Conservation (phyloP, 2,888 invertebrate genomes). For the Ptychoptera contaminata region DNA sequence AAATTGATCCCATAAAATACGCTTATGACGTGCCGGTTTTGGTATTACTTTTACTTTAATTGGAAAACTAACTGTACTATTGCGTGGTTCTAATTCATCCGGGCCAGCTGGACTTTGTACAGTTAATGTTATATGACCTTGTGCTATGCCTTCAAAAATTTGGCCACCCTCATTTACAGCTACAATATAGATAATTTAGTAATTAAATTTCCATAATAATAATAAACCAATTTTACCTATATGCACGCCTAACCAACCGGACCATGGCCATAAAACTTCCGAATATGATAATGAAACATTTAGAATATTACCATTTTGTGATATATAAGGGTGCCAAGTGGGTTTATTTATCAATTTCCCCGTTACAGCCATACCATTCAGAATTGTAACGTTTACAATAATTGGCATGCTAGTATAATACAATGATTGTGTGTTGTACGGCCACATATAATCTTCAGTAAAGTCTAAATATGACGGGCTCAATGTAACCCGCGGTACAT, state of each 20-base stretch:
- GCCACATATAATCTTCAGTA: constrained; percentile 97
- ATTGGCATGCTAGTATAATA: constrained; percentile 77
- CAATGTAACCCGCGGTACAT: constrained; percentile 45
- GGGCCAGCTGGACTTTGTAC: constrained; percentile 59
- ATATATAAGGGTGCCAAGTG: constrained; percentile 75
- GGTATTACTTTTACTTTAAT: constrained; percentile 73
- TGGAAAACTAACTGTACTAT: constrained; percentile 31
- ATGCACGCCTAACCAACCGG: constrained; percentile 81
- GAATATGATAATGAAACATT: constrained; percentile 66
- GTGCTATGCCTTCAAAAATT: constrained; percentile 59
- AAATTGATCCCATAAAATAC: constrained; percentile 94
- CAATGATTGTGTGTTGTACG: constrained; percentile 89
- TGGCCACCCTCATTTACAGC: constrained; percentile 47
- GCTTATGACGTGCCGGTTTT: constrained; percentile 74
- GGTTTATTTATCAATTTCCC: constrained; percentile 45
- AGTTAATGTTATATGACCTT: constrained; percentile 68
- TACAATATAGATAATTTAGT: constrained; percentile 10
- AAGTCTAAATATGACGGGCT: constrained; percentile 79
- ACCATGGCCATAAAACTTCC: constrained; percentile 88
- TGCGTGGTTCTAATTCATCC: constrained; percentile 39
- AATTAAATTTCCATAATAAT: constrained; percentile 27
- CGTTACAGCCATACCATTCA: constrained; percentile 85
- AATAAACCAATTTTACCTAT: constrained; percentile 28
- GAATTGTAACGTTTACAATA: constrained; percentile 84
- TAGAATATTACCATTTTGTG: constrained; percentile 62